Evolutionary conservation across 1,140 invertebrate genomes (phyloP), one percentile per base, ranked within the genome.

Genomic region (Microplitis demolitor): DNA sequence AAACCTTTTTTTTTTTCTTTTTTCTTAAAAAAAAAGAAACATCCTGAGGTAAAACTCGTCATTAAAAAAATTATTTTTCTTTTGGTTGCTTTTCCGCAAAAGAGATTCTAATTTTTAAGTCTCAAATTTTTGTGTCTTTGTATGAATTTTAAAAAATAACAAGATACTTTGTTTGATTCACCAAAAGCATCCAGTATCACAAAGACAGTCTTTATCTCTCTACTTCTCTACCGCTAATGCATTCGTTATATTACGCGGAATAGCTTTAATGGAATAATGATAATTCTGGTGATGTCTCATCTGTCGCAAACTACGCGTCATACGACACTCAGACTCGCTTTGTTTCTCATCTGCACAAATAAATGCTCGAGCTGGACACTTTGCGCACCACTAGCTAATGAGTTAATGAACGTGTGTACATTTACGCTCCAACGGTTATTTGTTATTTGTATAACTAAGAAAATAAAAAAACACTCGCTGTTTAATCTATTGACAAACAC

Each of bases 171-270:
- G 64, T 51, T 24, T 24, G 24, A 66, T 51, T 9, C 39, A 37
- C 11, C 4, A n/a, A n/a, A 4, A 68, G 66, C 50, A 34, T 68
- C 66, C 35, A 56, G 50, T 68, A 39, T 68, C 66, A 66, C 64
- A 68, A 68, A 68, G 66, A 33, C 39, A 16, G 14, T 33, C 24
- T 24, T 2, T 24, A 24, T 0, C 24, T 24, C 24, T 24, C 24
- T 24, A 24, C 24, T 2, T 24, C 24, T 24, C 24, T 24, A 24
- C 24, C 24, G 24, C 24, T 24, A 24, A 24, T 24, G 24, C 24
- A 24, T 24, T 24, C 24, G 24, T 24, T 24, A 2, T 24, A 24
- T 24, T 24, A 24, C 24, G 24, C 24, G 24, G 24, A 24, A 24
- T 24, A 24, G 24, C 24, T 24, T 14, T 5, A 14, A n/a, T 50